These are phyloP conservation scores for Pollachius pollachius DNA, from an alignment of 2,113 vertebrate genomes.

Conservation along the genomic window DNA sequence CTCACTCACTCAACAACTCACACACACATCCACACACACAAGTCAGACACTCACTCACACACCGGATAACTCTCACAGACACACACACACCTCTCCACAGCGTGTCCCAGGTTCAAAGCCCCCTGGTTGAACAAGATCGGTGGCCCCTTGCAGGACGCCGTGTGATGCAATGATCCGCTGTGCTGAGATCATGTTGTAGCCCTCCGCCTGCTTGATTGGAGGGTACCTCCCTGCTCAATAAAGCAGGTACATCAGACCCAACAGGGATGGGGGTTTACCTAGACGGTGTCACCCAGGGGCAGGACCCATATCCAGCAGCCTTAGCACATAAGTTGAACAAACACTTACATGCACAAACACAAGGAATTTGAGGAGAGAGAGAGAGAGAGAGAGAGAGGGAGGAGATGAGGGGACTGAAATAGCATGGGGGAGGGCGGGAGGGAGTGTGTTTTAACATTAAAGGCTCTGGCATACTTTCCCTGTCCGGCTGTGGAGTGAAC, in stretches of 20 bases:
- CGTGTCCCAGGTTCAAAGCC: constrained; percentile 31
- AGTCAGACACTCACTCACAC: constrained; percentile 18
- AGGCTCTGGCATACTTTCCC: no score
- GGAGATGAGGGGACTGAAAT: background rate
- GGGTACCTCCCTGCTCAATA: no score
- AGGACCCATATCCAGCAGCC: no score
- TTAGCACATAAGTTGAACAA: background rate
- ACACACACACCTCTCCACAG: constrained; percentile 14
- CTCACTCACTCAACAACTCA: no score
- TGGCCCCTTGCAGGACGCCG: background rate
- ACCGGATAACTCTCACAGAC: constrained; percentile 11
- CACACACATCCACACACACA: no score
- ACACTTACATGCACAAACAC: background rate
- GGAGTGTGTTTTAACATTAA: background rate
- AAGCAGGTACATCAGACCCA: no score
- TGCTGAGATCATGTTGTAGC: no score
- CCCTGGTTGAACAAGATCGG: constrained; percentile 35
- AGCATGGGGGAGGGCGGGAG: background rate
- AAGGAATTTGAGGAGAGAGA: background rate
- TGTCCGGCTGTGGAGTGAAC: no score
- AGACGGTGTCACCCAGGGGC: no score
- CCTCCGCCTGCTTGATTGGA: no score
- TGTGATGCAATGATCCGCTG: no score
- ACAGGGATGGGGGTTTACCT: no score
- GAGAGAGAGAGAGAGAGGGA: background rate